Percentiles rank a stretch among this genome's conserved stretches.
Evolutionary conservation across 2,888 invertebrate species (phyloP).

Genomic region (Smittia sp.): DNA sequence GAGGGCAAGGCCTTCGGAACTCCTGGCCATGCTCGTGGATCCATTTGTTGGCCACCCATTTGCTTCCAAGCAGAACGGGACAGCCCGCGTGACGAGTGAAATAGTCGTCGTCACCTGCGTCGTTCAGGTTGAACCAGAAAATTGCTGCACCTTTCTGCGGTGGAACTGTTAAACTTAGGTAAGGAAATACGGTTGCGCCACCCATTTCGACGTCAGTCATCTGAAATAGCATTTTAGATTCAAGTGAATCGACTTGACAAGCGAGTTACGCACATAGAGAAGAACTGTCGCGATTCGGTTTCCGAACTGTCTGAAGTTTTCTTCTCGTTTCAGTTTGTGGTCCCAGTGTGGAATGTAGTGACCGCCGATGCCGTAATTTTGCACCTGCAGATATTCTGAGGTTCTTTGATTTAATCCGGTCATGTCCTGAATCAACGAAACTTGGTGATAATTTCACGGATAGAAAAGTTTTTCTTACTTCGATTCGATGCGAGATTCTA

Average conservation of each 20-base stretch:
- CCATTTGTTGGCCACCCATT: constrained; percentile 87
- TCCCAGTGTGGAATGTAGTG: constrained; percentile 27
- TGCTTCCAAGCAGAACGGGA: constrained; percentile 84
- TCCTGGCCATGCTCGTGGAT: constrained; percentile 79
- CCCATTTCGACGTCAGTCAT: constrained; percentile 61
- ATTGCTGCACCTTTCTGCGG: constrained; percentile 60
- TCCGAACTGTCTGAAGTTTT: constrained; percentile 17
- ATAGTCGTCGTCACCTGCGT: constrained; percentile 74
- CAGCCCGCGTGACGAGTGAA: constrained; percentile 89
- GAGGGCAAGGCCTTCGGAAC: constrained; percentile 58
- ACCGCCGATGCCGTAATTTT: constrained; percentile 66
- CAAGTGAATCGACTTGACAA: background rate
- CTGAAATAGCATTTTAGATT: constrained; percentile 52
- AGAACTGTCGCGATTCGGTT: constrained; percentile 44
- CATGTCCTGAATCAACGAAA: constrained; percentile 47
- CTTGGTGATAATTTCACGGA: no score
- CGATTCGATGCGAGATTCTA: constrained; percentile 45
- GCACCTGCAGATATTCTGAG: constrained; percentile 64
- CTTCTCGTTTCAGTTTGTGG: background rate
- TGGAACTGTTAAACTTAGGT: constrained; percentile 53
- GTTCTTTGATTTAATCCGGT: constrained; percentile 59
- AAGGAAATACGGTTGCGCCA: constrained; percentile 62
- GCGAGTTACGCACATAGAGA: constrained; percentile 43
- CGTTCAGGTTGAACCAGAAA: constrained; percentile 61
- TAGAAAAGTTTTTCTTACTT: constrained; percentile 44